Evolutionary conservation across 2,888 invertebrate genomes (phyloP), one percentile per base, ranked within the genome.

Genomic region (Sinotaia quadrata): DNA sequence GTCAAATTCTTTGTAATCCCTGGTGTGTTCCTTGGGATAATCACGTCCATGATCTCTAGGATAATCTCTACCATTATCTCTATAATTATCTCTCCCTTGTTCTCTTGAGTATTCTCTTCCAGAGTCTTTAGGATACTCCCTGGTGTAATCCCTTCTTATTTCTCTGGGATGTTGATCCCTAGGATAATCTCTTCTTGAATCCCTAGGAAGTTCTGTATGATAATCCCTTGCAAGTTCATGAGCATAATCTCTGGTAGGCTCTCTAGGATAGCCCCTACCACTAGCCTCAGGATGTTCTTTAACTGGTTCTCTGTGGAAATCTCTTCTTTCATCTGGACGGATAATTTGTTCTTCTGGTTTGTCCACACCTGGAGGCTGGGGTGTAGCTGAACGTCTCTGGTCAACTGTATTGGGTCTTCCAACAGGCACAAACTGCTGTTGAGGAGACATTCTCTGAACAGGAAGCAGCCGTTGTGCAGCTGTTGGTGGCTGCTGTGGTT

Each of bases 141-240:
- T 60, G 41, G 21, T 18, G 27, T 41, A 33, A 44, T 60, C 60
- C 49, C 34, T 62, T 12, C 41, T 56, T 31, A 60, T 65, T 10
- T 72, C 74, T 56, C 70, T 70, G 37, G 51, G 27, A 5, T 62
- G 49, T 34, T 60, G 51, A 34, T 62, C 62, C 10, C 62, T 44
- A 33, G 10, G 21, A 27, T 34, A 51, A 15, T 62, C 62, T 27
- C 62, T 24, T 33, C 21, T 7, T n/a, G 37, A 33, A n/a, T 65
- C 65, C 33, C 56, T 24, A 15, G 54, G 31, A 29, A 33, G 56
- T 7, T 56, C 65, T 18, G 44, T 56, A 12, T 52, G 44, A 10
- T 65, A 47, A 21, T 56, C 65, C 21, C 63, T 49, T 8, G 47
- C 37, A 29, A 33, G 44, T 10, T 56, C 65, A 5, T 47, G 41